These are phyloP conservation scores for Girardinus metallicus DNA, from an alignment of 2,797 vertebrate species.

Conservation along the genomic window DNA sequence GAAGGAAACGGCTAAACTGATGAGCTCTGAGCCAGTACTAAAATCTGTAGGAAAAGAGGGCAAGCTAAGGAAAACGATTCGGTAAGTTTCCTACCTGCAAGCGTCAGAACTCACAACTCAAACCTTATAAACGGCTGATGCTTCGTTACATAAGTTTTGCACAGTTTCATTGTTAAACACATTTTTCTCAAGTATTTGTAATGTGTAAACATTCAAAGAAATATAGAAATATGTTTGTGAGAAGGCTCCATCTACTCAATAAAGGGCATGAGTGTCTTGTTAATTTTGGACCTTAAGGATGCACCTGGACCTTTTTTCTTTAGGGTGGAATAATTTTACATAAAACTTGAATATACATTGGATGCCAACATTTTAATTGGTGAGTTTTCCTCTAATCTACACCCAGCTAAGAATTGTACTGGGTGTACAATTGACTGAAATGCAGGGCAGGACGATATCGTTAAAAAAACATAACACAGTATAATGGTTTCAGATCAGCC, in stretches of 20 bases:
- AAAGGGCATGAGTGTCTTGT: neutral
- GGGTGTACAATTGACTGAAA: too few relatives aligned
- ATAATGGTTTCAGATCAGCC: too few relatives aligned
- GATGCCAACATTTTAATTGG: too few relatives aligned
- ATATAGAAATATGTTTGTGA: neutral
- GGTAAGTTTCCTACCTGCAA: neutral
- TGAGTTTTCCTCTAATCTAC: too few relatives aligned
- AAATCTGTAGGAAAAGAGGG: neutral
- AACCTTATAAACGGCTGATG: neutral
- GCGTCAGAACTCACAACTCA: neutral
- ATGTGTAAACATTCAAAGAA: neutral
- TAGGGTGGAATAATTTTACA: too few relatives aligned
- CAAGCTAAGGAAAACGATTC: neutral
- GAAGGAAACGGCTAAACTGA: neutral
- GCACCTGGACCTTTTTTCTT: too few relatives aligned
- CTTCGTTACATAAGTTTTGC: neutral
- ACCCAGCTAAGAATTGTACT: too few relatives aligned
- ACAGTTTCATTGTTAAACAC: neutral
- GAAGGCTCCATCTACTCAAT: neutral
- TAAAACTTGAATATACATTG: too few relatives aligned
- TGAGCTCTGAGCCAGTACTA: neutral
- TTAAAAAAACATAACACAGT: too few relatives aligned
- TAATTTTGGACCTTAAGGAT: neutral
- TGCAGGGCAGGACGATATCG: too few relatives aligned
- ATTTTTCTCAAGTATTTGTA: neutral